Percentiles rank a stretch among this genome's conserved stretches.
Evolutionary conservation across 2,888 invertebrate species (phyloP).

Genomic region (Napeogenes inachia): DNA sequence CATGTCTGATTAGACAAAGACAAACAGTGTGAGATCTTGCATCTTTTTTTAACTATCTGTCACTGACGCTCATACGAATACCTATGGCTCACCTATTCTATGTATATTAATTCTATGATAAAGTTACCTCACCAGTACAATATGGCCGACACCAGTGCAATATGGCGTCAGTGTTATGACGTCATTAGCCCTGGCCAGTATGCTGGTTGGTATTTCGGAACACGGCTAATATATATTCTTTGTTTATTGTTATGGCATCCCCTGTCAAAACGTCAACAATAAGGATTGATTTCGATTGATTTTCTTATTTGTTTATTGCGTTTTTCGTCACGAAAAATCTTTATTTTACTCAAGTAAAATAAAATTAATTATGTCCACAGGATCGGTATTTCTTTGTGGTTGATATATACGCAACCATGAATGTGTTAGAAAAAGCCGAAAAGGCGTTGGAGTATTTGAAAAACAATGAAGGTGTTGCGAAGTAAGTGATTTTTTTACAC

Average conservation of each 20-base stretch:
- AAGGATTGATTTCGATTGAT: slow-evolving; percentile 49
- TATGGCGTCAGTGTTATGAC: no score
- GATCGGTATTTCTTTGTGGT: slow-evolving; percentile 27
- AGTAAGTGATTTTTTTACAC: slow-evolving; percentile 45
- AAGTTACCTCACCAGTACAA: no score
- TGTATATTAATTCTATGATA: no score
- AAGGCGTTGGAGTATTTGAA: slow-evolving; percentile 68
- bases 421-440: slow-evolving; percentile 70
- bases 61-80: no score
- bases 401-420: slow-evolving; percentile 53
- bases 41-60: no score
- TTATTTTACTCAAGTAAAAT: slow-evolving; percentile 22
- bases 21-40: no score
- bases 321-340: slow-evolving; percentile 40
- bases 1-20: no score
- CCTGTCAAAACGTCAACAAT: slow-evolving; percentile 26
- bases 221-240: no score
- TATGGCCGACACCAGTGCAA: no score
- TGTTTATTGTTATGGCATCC: slow-evolving; percentile 7
- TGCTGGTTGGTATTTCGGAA: no score
- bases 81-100: no score
- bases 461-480: slow-evolving; percentile 56
- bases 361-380: slow-evolving; percentile 39
- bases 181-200: no score
- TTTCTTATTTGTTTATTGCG: slow-evolving; percentile 46